These are phyloP conservation scores for Aspiorhynchus laticeps DNA, from an alignment of 2,113 vertebrate genomes.

Conservation along the genomic window DNA sequence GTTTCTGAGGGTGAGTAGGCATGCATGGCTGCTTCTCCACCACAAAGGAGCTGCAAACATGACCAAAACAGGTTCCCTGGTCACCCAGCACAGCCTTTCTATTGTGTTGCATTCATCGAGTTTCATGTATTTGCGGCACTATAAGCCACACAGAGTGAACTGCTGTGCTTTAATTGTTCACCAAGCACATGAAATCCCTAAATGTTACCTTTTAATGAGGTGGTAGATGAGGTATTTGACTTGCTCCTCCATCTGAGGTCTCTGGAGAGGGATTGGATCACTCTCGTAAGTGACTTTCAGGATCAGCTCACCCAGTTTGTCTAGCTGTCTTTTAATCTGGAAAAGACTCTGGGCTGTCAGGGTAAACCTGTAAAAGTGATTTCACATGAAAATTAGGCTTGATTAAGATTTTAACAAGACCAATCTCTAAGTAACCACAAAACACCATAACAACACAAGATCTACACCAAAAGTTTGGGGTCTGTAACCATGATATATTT, in stretches of 20 bases:
- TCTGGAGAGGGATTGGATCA: conserved; percentile 90
- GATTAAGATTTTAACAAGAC: background rate
- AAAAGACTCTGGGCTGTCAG: conserved; percentile 93
- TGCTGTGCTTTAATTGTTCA: background rate
- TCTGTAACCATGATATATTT: background rate
- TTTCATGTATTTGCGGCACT: background rate
- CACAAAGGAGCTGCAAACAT: conserved; percentile 86
- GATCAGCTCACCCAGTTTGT: conserved; percentile 91
- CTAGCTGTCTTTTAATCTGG: conserved; percentile 90
- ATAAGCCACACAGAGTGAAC: background rate
- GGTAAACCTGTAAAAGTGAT: conserved; percentile 80
- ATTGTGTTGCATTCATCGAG: background rate
- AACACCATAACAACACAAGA: background rate
- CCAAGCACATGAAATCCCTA: background rate
- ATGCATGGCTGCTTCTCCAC: conserved; percentile 97
- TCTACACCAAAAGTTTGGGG: background rate
- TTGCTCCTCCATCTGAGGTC: conserved; percentile 86
- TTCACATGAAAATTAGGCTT: background rate
- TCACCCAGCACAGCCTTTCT: background rate
- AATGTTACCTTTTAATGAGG: conserved; percentile 88
- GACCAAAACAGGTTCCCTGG: background rate
- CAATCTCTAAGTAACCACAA: background rate
- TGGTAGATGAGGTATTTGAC: conserved; percentile 89
- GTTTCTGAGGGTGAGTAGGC: conserved; percentile 94
- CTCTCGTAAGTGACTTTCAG: conserved; percentile 92